Evolutionary conservation across 2,888 invertebrate species (phyloP), one percentile per base, ranked within the genome.

Genomic region (Cephus nigrinus): DNA sequence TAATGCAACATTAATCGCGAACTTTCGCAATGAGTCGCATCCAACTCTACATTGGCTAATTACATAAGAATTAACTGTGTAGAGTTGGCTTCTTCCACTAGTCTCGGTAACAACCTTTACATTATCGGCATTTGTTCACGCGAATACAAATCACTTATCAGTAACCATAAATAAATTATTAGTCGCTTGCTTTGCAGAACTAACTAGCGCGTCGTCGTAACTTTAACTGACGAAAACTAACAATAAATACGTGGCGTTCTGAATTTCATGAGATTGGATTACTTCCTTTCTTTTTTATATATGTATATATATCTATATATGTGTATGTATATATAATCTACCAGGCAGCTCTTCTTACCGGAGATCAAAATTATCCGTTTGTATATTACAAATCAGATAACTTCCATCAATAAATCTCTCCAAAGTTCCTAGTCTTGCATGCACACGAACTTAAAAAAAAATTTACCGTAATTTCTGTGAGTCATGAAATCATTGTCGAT

Each of bases 221-320:
- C 31, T 12, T 32, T 30, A 71, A 71, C 32, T 71, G 31, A 71
- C 71, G 33, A 71, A 71, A 71, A 32, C 71, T 71, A 71, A 71
- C 71, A 71, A 71, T 71, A 71, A 71, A 71, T 71, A 71, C 33
- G 71, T 71, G 55, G 55, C 55, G 23, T 55, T 55, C 55, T 55
- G 55, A 55, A 55, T 23, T 55, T 55, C 55, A 55, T 55, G 55
- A 55, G 71, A 71, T 71, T 31, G 15, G 71, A 5, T 71, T 33
- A 71, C 71, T 71, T 71, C 71, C 31, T 71, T 71, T 71, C 31
- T 32, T 71, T 71, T 71, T 71, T 69, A 4, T 31, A 69, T 31
- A 31, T 30, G 1, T 69, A n/a, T 69, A 12, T 32, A 69, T n/a
- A 32, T 69, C 5, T 69, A 69, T 69, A 12, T 31, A 11, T 30